A percentile compares a stretch with the other conserved stretches of the same genome.
Conservation (phyloP, 2,113 vertebrate genomes). For the Gadus chalcogrammus region DNA sequence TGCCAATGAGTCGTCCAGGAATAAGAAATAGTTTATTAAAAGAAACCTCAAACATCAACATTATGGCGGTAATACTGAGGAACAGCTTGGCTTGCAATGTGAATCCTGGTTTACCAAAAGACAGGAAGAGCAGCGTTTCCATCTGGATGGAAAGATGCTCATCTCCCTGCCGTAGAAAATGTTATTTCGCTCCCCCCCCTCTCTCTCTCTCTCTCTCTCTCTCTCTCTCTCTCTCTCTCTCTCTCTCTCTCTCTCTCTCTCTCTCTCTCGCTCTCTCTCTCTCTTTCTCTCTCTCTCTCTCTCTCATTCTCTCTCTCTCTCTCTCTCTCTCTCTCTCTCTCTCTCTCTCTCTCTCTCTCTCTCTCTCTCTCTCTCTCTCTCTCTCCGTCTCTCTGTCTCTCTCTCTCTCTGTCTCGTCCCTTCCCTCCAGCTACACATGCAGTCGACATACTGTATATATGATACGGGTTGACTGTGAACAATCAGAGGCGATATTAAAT, state of each 20-base stretch:
- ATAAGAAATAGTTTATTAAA: constrained; percentile 17
- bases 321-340: neutral
- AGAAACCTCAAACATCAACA: constrained; percentile 43
- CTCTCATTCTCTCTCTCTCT: neutral
- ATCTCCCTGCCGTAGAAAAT: constrained; percentile 22
- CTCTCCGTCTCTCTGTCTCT: no score
- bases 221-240: constrained; percentile 14
- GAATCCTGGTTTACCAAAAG: constrained; percentile 21
- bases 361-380: no score
- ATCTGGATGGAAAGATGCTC: constrained; percentile 39
- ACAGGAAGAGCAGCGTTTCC: constrained; percentile 33
- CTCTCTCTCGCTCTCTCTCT: constrained; percentile 12
- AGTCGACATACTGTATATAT: constrained; percentile 13
- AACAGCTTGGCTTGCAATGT: constrained; percentile 44
- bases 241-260: constrained; percentile 8
- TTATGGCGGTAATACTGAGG: constrained; percentile 35
- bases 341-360: neutral
- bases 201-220: constrained; percentile 9
- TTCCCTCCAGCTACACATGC: constrained; percentile 27
- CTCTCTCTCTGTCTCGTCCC: constrained; percentile 11
- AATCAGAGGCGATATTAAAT: neutral
- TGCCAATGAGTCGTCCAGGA: constrained; percentile 26
- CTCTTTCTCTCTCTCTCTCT: neutral
- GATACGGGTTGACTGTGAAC: constrained; percentile 2
- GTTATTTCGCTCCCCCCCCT: neutral